Conservation (phyloP, 2,113 vertebrate species). For the Ranitomeya variabilis region DNA sequence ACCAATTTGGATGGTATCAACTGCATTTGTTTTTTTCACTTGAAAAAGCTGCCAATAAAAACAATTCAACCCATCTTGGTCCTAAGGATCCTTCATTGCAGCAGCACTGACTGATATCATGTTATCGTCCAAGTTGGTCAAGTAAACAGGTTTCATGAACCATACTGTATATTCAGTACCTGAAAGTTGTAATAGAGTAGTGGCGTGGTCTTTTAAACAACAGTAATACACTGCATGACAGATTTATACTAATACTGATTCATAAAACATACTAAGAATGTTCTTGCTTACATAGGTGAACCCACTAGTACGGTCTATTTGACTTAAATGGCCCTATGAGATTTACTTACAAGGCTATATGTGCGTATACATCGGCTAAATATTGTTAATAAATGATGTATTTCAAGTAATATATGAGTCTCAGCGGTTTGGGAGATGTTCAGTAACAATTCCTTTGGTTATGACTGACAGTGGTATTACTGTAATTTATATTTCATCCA, state of each 20-base stretch:
- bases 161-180: neutral
- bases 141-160: too few relatives aligned
- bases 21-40: too few relatives aligned
- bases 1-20: too few relatives aligned
- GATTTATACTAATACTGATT: constrained; percentile 12
- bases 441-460: constrained; percentile 70
- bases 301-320: constrained; percentile 65
- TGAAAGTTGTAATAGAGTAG: neutral
- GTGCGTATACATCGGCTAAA: constrained; percentile 67
- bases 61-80: too few relatives aligned
- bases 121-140: too few relatives aligned
- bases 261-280: constrained; percentile 32
- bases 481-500: constrained; percentile 78
- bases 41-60: too few relatives aligned
- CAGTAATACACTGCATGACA: neutral
- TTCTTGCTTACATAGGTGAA: constrained; percentile 61
- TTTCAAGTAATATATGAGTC: constrained; percentile 71
- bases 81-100: too few relatives aligned
- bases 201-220: neutral
- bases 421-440: constrained; percentile 72
- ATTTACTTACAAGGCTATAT: constrained; percentile 55
- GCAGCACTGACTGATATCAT: too few relatives aligned
- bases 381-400: constrained; percentile 69
- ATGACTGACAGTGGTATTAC: constrained; percentile 72
- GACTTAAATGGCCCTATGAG: constrained; percentile 61